Conservation (phyloP, 2,113 vertebrate genomes). For the Tyto alba region DNA sequence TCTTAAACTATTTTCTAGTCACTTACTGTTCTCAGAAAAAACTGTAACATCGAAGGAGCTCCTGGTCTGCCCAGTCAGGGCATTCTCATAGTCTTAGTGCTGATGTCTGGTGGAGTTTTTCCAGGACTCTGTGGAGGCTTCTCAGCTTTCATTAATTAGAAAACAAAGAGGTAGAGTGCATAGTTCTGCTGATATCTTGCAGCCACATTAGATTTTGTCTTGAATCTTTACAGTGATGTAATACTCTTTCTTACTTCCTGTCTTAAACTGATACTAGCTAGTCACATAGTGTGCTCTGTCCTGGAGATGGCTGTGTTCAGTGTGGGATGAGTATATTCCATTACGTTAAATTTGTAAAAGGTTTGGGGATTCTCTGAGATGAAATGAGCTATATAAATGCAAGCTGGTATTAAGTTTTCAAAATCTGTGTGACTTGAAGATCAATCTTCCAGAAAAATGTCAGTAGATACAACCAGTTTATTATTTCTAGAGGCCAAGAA, state of each 20-base stretch:
- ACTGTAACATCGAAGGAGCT: background rate
- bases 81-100: background rate
- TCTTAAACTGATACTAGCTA: background rate
- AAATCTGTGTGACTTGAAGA: conserved; percentile 28
- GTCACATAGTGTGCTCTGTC: background rate
- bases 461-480: conserved; percentile 33
- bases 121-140: background rate
- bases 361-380: background rate
- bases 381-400: conserved; percentile 57
- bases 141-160: background rate
- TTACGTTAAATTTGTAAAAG: conserved; percentile 25
- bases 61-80: background rate
- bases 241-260: background rate
- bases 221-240: background rate
- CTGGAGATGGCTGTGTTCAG: background rate
- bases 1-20: background rate
- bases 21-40: background rate
- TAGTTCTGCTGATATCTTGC: background rate
- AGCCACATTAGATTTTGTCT: background rate
- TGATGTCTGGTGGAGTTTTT: background rate
- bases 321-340: background rate
- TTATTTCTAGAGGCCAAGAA: conserved; percentile 14
- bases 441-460: conserved; percentile 54
- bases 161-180: background rate
- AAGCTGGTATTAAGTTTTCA: conserved; percentile 32